Evolutionary conservation across 2,888 invertebrate genomes (phyloP), one percentile per base, ranked within the genome.

Genomic region (Microplitis manilae): DNA sequence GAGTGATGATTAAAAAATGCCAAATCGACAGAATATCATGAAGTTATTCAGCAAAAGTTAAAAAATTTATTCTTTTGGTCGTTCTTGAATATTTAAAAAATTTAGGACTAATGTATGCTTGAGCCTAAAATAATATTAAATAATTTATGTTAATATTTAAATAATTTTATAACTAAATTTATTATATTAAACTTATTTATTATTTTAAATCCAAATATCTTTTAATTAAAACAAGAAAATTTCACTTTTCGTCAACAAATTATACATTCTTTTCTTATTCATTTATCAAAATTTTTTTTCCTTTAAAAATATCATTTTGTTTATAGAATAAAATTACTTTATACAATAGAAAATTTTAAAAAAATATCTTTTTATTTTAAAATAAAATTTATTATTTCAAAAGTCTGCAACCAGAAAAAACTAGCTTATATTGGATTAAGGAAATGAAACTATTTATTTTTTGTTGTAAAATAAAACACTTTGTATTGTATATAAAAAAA

Each of bases 381-480:
- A 13, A 50, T 13, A 50, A 50, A 50, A 50, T 50, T 50, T 50
- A 8, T 50, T 50, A 13, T 13, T 50, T 50, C 13, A 13, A 50
- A 50, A 50, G 50, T 13, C 50, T 50, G 50, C 50, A 6, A 50
- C 30, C 30, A 50, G 13, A 50, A 50, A 13, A 13, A 50, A 50
- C 13, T 50, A 50, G 50, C 50, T 50, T 50, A 50, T 50, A 50
- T 50, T 50, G 13, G 13, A 30, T 30, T 30, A 30, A 30, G 30
- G 30, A 50, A 50, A 50, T 13, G 13, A 50, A 50, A 50, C 8
- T 50, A 50, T 50, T 50, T 50, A 50, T 50, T 50, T 50, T 50
- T 50, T 50, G 40, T 65, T 59, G 59, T 40, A 68, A 67, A 61
- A 7, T 20, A 30, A 68, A 20, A 70, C 65, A 65, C n/a, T 30